A percentile compares a stretch with the other conserved stretches of the same genome.
phyloP scores from a whole-genome alignment of 2,888 invertebrate species.

The Gastrophysa polygoni region DNA sequence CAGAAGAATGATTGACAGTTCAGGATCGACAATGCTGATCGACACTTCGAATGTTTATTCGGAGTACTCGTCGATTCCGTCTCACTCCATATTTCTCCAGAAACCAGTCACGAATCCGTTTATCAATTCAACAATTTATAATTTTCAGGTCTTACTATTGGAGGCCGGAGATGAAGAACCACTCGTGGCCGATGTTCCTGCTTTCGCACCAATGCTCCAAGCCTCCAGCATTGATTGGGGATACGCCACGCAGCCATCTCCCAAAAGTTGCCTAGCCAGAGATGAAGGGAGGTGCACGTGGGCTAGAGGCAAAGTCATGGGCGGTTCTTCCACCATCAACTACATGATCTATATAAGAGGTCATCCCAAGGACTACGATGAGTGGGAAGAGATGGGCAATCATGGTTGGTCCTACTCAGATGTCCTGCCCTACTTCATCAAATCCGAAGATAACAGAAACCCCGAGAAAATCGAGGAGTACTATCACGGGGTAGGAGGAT shows the following conservation, averaged over 20 bases:
- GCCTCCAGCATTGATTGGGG: constrained; percentile 73
- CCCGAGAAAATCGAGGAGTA: constrained; percentile 61
- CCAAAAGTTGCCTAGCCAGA: constrained; percentile 65
- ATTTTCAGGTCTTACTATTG: constrained; percentile 64
- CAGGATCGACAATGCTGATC: too few relatives aligned
- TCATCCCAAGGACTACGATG: constrained; percentile 66
- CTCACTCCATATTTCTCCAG: too few relatives aligned
- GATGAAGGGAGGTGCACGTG: constrained; percentile 65
- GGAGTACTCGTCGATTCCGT: too few relatives aligned
- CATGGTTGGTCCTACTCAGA: constrained; percentile 68
- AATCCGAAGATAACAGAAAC: constrained; percentile 69
- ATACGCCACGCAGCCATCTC: constrained; percentile 70
- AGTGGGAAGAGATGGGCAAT: constrained; percentile 68
- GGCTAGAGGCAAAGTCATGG: constrained; percentile 70
- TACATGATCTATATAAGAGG: constrained; percentile 71
- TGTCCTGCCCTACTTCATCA: constrained; percentile 73
- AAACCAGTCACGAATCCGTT: too few relatives aligned
- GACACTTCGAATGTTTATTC: too few relatives aligned
- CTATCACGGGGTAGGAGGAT: constrained; percentile 68
- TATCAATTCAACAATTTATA: too few relatives aligned
- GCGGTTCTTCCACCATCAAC: constrained; percentile 71
- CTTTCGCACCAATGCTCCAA: constrained; percentile 66
- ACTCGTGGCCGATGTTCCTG: constrained; percentile 69
- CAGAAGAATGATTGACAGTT: too few relatives aligned
- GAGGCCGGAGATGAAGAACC: constrained; percentile 75